Evolutionary conservation across 2,113 vertebrate species (phyloP).

Genomic region (Sarotherodon lohbergeri): DNA sequence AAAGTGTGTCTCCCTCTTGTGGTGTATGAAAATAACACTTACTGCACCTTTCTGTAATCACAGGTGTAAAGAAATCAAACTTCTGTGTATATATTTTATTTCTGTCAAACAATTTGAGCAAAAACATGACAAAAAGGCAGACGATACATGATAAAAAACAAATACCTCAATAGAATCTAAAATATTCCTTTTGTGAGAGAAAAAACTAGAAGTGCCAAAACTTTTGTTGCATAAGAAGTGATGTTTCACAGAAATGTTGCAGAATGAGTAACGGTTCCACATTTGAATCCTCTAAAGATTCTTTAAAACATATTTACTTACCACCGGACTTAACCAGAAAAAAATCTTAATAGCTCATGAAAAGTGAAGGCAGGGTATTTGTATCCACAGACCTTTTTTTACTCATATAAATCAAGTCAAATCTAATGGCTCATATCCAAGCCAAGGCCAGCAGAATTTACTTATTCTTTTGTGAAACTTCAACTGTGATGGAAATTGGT

Average conservation of each 20-base stretch:
- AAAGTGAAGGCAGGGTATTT: too few species aligned
- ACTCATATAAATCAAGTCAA: background rate
- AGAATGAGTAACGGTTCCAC: background rate
- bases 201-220: background rate
- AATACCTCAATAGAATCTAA: background rate
- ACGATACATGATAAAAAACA: background rate
- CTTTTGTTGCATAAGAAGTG: background rate
- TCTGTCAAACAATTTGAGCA: background rate
- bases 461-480: background rate
- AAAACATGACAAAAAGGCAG: background rate
- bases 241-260: background rate
- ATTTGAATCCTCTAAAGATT: background rate
- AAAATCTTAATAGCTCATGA: background rate
- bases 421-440: background rate
- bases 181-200: background rate
- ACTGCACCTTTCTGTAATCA: background rate
- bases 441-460: background rate
- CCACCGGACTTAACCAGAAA: too few species aligned
- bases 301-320: background rate
- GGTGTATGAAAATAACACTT: background rate
- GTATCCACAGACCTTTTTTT: background rate
- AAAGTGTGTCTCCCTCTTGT: constrained; percentile 2
- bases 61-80: background rate
- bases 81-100: background rate
- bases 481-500: background rate